Evolutionary conservation across 2,113 vertebrate species (phyloP), one percentile per base, ranked within the genome.

Genomic region (Hippoglossus stenolepis): DNA sequence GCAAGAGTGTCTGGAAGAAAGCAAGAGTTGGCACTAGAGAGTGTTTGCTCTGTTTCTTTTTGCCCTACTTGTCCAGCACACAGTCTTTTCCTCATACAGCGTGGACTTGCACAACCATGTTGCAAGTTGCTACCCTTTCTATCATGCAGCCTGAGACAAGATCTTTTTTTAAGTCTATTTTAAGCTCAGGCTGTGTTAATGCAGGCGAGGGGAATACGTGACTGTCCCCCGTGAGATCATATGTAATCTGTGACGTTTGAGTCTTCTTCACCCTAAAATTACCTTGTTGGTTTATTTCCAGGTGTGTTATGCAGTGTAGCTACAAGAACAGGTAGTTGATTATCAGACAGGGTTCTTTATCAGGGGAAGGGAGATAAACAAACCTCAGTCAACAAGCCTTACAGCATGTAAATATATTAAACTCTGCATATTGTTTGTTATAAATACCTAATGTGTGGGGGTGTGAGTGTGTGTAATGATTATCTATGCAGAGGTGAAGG

Each of bases 1-100:
- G 87, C 84, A 92, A 93, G 82, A 78, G 58, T 78, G 75, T 84
- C 85, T 89, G 77, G 67, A 85, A 80, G 79, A 82, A 91, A 87
- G 84, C 73, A 54, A 70, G 67, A 77, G 67, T 79, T 90, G 90
- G 88, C 87, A 84, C 53, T 28, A 15, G 21, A 70, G 70, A 35
- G 35, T 87, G 83, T 91, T 90, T 88, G 79, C 91, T 86, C 80
- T 78, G 75, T 77, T 79, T 89, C 68, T 90, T 49, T 90, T 88
- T 91, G 85, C 73, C 88, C 86, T 88, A 83, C 85, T 86, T 90
- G 87, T 85, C 81, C 89, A 80, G 80, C 79, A 82, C 77, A 73
- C 77, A 83, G 80, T 81, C 82, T 51, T 87, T 87, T 79, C 82
- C 84, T 87, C 84, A 84, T 65, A 71, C 65, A 67, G 49, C 69